Percentiles rank a stretch among this genome's conserved stretches.
Evolutionary conservation across 1,140 invertebrate genomes (phyloP).

Genomic region (Macrocentrus cingulum): DNA sequence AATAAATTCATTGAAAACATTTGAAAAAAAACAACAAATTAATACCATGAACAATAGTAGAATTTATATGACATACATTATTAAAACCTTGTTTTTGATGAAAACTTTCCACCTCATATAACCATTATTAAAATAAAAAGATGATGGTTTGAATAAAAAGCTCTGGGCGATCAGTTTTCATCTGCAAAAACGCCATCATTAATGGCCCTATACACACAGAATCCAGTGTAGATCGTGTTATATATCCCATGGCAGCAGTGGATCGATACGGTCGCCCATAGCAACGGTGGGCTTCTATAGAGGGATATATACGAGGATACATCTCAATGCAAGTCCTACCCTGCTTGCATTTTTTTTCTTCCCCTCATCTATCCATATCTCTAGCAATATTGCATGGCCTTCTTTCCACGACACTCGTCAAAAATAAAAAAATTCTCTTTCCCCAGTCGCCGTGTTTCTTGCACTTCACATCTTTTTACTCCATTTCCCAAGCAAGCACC

Average conservation of each 20-base stretch:
- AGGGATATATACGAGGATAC: constrained; percentile 42
- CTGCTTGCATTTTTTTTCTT: not conserved
- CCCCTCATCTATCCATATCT: not conserved
- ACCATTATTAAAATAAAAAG: no score
- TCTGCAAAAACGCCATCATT: constrained; percentile 36
- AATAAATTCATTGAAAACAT: no score
- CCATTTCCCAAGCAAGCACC: no score
- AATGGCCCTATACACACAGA: constrained; percentile 39
- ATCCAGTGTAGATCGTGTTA: constrained; percentile 46
- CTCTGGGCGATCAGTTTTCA: constrained; percentile 8
- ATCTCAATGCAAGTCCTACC: constrained; percentile 41
- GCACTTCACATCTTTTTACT: no score
- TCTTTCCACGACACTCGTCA: not conserved
- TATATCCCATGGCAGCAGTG: constrained; percentile 40
- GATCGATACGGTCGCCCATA: constrained; percentile 46
- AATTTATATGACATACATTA: no score
- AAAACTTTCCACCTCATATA: no score
- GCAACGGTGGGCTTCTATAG: constrained; percentile 33
- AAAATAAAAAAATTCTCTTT: constrained; percentile 11
- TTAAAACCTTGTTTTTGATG: no score
- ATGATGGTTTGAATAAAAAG: no score
- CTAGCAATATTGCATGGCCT: not conserved
- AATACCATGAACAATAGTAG: no score
- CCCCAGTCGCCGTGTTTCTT: not conserved
- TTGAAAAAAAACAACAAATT: no score